Evolutionary conservation across 2,797 vertebrate genomes (phyloP).

Genomic region (Pelochelys cantorii): DNA sequence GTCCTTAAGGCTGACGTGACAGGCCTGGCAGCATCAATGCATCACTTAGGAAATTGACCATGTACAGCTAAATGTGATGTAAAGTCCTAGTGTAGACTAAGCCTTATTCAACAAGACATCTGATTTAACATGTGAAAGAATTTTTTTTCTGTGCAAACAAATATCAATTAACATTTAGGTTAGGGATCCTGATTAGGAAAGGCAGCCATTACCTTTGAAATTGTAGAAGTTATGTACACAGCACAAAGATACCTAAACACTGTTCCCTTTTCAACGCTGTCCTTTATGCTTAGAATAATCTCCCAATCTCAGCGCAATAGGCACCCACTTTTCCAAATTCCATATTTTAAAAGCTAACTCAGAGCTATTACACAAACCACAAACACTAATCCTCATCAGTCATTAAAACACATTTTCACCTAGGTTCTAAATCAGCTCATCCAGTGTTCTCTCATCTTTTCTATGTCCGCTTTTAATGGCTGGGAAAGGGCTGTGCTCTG

Average conservation of each 20-base stretch:
- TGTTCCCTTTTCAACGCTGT: background rate
- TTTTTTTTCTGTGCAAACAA: background rate
- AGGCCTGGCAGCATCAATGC: too few relatives aligned
- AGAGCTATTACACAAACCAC: background rate
- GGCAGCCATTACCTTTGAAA: background rate
- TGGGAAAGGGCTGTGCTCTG: background rate
- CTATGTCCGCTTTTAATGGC: background rate
- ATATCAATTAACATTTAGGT: background rate
- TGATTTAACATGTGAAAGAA: background rate
- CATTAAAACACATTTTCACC: background rate
- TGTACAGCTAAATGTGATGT: too few relatives aligned
- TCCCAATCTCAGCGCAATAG: background rate
- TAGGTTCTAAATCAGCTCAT: background rate
- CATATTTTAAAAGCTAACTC: background rate
- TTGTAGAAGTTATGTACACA: background rate
- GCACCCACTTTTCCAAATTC: background rate
- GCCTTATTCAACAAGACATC: background rate
- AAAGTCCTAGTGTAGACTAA: too few relatives aligned
- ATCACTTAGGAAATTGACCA: too few relatives aligned
- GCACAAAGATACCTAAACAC: background rate
- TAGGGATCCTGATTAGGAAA: background rate
- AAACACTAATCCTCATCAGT: background rate
- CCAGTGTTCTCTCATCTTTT: background rate
- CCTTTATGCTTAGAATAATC: background rate
- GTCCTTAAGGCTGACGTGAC: too few relatives aligned